A percentile compares a stretch with the other conserved stretches of the same genome.
phyloP scores from a whole-genome alignment of 2,113 vertebrate species.

The Seriola dumerili region DNA sequence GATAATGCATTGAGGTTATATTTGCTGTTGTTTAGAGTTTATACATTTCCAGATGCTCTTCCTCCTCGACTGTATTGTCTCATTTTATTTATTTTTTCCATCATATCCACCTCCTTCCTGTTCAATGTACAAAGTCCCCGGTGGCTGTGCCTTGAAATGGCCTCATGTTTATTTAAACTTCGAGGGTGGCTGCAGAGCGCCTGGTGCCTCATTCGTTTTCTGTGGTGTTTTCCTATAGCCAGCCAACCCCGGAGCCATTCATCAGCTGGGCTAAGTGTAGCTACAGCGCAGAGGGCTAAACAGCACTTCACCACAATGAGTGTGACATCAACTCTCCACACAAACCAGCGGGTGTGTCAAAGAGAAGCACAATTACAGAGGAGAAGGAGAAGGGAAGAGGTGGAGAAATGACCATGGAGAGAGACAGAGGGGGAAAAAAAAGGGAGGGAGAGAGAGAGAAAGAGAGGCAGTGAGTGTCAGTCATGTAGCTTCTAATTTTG shows the following conservation, averaged over 20 bases:
- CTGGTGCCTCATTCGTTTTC: slow-evolving; percentile 65
- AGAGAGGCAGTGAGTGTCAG: slow-evolving; percentile 32
- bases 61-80: slow-evolving; percentile 35
- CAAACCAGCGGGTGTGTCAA: slow-evolving; percentile 83
- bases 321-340: slow-evolving; percentile 66
- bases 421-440: neutral
- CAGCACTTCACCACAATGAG: slow-evolving; percentile 72
- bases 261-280: slow-evolving; percentile 67
- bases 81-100: neutral
- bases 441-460: neutral
- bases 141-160: slow-evolving; percentile 58
- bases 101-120: slow-evolving; percentile 27
- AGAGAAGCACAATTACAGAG: slow-evolving; percentile 81
- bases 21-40: slow-evolving; percentile 45
- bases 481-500: slow-evolving; percentile 74
- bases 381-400: slow-evolving; percentile 44
- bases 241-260: slow-evolving; percentile 63
- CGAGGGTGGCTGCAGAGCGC: slow-evolving; percentile 48
- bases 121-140: slow-evolving; percentile 58
- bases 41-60: slow-evolving; percentile 46
- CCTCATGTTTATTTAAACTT: slow-evolving; percentile 83
- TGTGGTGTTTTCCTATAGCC: slow-evolving; percentile 63
- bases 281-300: slow-evolving; percentile 47
- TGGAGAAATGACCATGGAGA: slow-evolving; percentile 44
- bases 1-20: slow-evolving; percentile 37